A percentile compares a stretch with the other conserved stretches of the same genome.
Evolutionary conservation across 2,888 invertebrate genomes (phyloP).

Genomic region (Minunthozetes semirufus): DNA sequence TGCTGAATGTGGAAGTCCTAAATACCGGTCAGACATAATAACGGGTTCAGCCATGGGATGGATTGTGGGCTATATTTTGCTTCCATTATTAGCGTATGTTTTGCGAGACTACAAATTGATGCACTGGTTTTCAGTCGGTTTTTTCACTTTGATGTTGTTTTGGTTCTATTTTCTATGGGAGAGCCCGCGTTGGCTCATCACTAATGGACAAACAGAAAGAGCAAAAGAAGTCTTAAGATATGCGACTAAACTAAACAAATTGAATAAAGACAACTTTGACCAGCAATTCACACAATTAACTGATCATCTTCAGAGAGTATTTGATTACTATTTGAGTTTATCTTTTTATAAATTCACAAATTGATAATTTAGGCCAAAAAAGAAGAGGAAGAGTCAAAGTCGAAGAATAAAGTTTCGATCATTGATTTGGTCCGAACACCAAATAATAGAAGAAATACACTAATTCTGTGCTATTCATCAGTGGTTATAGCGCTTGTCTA

Average conservation of each 20-base stretch:
- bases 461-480: conserved; percentile 43
- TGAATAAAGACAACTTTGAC: neutral
- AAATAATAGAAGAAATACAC: conserved; percentile 17
- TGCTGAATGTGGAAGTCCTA: neutral
- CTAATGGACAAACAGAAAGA: conserved; percentile 15
- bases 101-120: neutral
- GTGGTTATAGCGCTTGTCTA: conserved; percentile 81
- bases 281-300: neutral
- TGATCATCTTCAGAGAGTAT: neutral
- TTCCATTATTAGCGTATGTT: conserved; percentile 16
- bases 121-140: no score
- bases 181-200: conserved; percentile 31
- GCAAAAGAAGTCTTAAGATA: neutral
- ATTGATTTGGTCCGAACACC: conserved; percentile 16
- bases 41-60: conserved; percentile 18
- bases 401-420: neutral
- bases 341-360: no score
- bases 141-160: neutral
- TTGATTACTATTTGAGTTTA: no score
- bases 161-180: conserved; percentile 29
- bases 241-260: conserved; percentile 1
- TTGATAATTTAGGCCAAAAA: neutral
- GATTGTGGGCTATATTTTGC: conserved; percentile 32
- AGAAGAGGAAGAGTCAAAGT: neutral
- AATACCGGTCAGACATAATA: conserved; percentile 11